A percentile compares a stretch with the other conserved stretches of the same genome.
phyloP scores from a whole-genome alignment of 1,140 invertebrate genomes.

The Drosophila murphyi region DNA sequence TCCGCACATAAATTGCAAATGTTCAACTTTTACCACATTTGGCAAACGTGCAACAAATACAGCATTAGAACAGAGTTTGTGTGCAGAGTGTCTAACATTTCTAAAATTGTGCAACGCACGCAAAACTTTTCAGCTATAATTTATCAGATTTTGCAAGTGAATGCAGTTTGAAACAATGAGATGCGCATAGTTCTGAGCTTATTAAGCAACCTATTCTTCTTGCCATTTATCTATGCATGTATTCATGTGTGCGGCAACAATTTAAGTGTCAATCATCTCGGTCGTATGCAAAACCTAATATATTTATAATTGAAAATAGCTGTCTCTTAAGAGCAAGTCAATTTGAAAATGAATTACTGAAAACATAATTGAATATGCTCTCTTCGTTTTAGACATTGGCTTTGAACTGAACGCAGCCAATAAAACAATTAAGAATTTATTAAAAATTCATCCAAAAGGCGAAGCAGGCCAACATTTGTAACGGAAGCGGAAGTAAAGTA shows the following conservation, averaged over 20 bases:
- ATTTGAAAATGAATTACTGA: background rate
- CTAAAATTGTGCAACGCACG: conserved; percentile 7
- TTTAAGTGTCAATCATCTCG: background rate
- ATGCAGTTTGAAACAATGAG: conserved; percentile 65
- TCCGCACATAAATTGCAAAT: conserved; percentile 71
- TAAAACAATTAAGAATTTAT: conserved; percentile 69
- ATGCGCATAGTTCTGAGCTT: conserved; percentile 65
- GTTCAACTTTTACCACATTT: conserved; percentile 56
- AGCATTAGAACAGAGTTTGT: background rate
- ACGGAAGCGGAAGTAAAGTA: conserved; percentile 72
- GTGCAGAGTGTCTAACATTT: background rate
- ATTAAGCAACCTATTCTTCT: background rate
- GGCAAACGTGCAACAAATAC: conserved; percentile 5
- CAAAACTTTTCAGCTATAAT: conserved; percentile 62
- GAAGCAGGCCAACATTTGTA: conserved; percentile 1
- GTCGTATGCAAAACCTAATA: conserved; percentile 6
- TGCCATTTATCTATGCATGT: no score
- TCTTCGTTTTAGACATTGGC: conserved; percentile 34
- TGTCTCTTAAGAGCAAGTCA: background rate
- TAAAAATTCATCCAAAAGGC: conserved; percentile 14
- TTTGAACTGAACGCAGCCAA: conserved; percentile 54
- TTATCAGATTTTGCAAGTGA: conserved; percentile 70
- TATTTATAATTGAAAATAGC: no score
- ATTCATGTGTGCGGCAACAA: background rate
- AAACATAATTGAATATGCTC: background rate